Evolutionary conservation across 2,888 invertebrate species (phyloP).

Genomic region (Pollenia griseotomentosa): DNA sequence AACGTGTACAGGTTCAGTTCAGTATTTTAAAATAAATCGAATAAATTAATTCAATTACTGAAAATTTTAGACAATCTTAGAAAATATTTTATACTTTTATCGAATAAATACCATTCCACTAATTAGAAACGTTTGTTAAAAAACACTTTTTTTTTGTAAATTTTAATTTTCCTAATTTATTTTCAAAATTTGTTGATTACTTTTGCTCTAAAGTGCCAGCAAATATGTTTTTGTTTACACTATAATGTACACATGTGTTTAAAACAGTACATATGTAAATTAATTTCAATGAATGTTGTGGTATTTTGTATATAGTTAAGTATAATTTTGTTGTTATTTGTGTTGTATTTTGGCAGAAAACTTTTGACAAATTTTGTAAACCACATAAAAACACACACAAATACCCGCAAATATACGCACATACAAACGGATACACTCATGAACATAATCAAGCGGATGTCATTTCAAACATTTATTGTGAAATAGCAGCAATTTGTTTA

Average conservation of each 20-base stretch:
- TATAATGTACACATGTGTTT: neutral
- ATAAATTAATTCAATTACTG: too few relatives aligned
- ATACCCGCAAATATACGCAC: neutral
- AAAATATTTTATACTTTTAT: too few relatives aligned
- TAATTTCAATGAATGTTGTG: slow-evolving; percentile 58
- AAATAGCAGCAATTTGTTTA: slow-evolving; percentile 51
- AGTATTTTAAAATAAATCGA: too few relatives aligned
- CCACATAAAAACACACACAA: slow-evolving; percentile 32
- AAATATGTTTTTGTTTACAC: neutral
- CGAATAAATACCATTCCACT: too few relatives aligned
- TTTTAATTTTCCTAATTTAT: too few relatives aligned
- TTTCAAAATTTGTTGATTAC: neutral
- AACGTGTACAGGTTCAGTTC: too few relatives aligned
- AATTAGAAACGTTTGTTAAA: too few relatives aligned
- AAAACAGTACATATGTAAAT: slow-evolving; percentile 30
- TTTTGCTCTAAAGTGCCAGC: slow-evolving; percentile 20
- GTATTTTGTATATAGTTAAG: slow-evolving; percentile 12
- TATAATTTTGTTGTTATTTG: slow-evolving; percentile 34
- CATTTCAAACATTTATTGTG: slow-evolving; percentile 46
- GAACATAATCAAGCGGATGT: slow-evolving; percentile 41
- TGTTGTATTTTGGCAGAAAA: slow-evolving; percentile 45
- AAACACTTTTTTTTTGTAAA: too few relatives aligned
- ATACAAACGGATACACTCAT: neutral
- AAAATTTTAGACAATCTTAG: too few relatives aligned
- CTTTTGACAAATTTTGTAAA: slow-evolving; percentile 57